Base-by-base conservation (phyloP, 2,888 invertebrate genomes). In the Agrenia bidenticulata region DNA sequence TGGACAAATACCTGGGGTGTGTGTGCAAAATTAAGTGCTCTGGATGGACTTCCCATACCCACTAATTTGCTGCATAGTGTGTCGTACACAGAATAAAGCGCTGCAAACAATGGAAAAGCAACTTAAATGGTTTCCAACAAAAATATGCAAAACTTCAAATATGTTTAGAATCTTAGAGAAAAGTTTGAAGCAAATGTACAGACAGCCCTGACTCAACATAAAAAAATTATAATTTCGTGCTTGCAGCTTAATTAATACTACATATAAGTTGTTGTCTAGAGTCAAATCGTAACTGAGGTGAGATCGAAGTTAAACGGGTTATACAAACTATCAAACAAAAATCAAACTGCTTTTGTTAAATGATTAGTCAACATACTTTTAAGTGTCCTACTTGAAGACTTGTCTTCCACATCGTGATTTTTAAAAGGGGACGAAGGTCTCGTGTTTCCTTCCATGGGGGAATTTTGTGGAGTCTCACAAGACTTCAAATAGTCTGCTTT, bases 391-490 rank as follows among this genome's bases (percentile, higher is more conserved):
- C 62, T 66, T 27, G 56, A 27, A 32, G 41, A 15, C 13, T 32
- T 45, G 5, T 58, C 58, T 45, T 61, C 58, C 11, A n/a, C 45
- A 15, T 45, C 49, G 17, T 54, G 41, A 15, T 62, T 51, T 39
- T 45, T 17, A 23, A 54, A 50, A 61, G 69, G 72, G 27, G 74
- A 73, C 39, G 58, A 54, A 17, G 74, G 68, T 49, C 72, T 56
- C 24, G 74, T 69, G 66, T 72, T 74, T 49, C 73, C 74, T 23
- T 69, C 70, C 26, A 61, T 61, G 2, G 74, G 74, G 37, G 74
- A 74, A 62, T 74, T 74, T 63, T 70, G 69, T 17, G 74, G 73
- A 24, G 74, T 74, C 17, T 74, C 74, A 61, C 74, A 73, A 41
- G 26, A 37, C 37, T 57, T 55, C 26, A 57, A 49, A 19, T 61